Percentiles rank a stretch among this genome's conserved stretches.
Conservation (phyloP, 2,888 invertebrate genomes). For the Lymantria dispar region DNA sequence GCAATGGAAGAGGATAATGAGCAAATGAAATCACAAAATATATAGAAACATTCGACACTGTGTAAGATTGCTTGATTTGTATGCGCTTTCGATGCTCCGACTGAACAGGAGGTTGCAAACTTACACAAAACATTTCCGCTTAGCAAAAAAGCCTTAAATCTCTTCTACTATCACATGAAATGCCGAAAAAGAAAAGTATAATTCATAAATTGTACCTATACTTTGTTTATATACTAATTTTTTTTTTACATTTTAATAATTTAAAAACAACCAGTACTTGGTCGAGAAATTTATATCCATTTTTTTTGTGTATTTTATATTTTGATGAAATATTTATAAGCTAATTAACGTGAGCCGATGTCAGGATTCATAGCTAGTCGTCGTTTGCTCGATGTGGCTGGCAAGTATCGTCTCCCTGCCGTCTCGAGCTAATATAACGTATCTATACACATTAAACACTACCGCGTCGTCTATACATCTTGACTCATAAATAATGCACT, state of each 20-base stretch:
- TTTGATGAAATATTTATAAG: slow-evolving; percentile 83
- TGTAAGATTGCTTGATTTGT: slow-evolving; percentile 54
- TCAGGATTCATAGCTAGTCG: slow-evolving; percentile 83
- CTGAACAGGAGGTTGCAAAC: slow-evolving; percentile 38
- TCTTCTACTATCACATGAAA: slow-evolving; percentile 74
- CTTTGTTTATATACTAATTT: slow-evolving; percentile 81
- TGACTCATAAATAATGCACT: slow-evolving; percentile 77
- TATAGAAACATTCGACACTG: slow-evolving; percentile 60
- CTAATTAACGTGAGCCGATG: slow-evolving; percentile 83
- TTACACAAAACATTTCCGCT: slow-evolving; percentile 52
- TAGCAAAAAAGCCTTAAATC: slow-evolving; percentile 57
- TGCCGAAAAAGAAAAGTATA: slow-evolving; percentile 81
- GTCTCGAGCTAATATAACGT: slow-evolving; percentile 75
- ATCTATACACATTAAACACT: slow-evolving; percentile 72
- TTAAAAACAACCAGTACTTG: slow-evolving; percentile 82
- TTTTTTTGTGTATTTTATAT: slow-evolving; percentile 83
- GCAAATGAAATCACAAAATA: slow-evolving; percentile 77
- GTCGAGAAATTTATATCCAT: slow-evolving; percentile 82
- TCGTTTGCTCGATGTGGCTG: slow-evolving; percentile 78
- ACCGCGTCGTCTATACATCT: slow-evolving; percentile 71
- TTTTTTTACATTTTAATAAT: slow-evolving; percentile 83
- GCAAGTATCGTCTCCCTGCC: slow-evolving; percentile 57
- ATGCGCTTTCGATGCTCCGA: slow-evolving; percentile 35
- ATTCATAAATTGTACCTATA: slow-evolving; percentile 83
- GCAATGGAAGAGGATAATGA: slow-evolving; percentile 78